These are phyloP conservation scores for Anisognathus igniventris DNA, from an alignment of 2,797 vertebrate genomes.

Conservation along the genomic window DNA sequence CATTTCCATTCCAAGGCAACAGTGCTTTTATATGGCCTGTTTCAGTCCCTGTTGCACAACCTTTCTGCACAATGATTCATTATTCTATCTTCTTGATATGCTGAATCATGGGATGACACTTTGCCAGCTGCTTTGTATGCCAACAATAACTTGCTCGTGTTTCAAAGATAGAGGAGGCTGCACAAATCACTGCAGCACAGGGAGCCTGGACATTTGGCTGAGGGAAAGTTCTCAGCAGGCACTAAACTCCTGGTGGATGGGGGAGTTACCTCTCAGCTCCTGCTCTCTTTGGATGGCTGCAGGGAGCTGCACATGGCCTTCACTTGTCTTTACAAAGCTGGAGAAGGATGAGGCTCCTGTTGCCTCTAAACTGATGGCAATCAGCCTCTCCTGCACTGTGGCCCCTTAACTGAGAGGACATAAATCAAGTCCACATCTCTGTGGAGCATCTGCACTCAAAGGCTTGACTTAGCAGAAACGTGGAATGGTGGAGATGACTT, in stretches of 20 bases:
- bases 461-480: accelerated
- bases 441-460: not conserved
- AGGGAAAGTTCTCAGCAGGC: not conserved
- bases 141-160: constrained; percentile 31
- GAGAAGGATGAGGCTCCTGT: not conserved
- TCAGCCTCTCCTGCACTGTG: not conserved
- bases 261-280: not conserved
- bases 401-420: not conserved
- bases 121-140: constrained; percentile 28
- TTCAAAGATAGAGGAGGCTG: constrained; percentile 3
- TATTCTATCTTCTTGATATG: constrained; percentile 33
- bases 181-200: not conserved
- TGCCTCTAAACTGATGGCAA: not conserved
- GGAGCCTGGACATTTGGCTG: not conserved
- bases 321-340: not conserved
- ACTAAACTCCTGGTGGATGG: not conserved
- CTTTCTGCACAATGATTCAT: constrained; percentile 50
- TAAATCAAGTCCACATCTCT: not conserved
- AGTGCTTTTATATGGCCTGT: constrained; percentile 13
- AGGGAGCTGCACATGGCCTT: not conserved
- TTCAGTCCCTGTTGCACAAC: not conserved
- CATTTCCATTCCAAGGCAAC: constrained; percentile 21
- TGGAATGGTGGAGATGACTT: not conserved
- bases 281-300: not conserved
- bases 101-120: constrained; percentile 48